These are phyloP conservation scores for Ceratoteleas bidentatus DNA, from an alignment of 1,140 invertebrate genomes.

Conservation along the genomic window DNA sequence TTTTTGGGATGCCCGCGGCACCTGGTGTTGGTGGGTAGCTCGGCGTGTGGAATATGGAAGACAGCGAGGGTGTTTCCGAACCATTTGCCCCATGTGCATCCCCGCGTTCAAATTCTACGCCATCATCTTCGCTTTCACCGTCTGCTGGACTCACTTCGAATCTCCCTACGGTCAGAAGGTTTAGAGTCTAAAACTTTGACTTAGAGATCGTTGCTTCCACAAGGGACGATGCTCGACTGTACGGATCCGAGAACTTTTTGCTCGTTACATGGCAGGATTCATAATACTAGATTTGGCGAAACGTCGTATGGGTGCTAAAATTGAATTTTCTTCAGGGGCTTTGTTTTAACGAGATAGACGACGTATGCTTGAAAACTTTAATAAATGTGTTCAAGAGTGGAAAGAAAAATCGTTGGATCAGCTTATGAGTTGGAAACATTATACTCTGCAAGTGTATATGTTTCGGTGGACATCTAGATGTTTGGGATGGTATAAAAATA, in stretches of 20 bases:
- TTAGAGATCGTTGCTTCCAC: constrained; percentile 5
- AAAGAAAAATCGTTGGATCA: too few species aligned
- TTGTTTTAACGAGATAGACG: constrained; percentile 38
- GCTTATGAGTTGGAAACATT: too few species aligned
- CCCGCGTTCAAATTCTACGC: constrained; percentile 20
- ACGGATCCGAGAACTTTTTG: neutral
- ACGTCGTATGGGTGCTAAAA: constrained; percentile 21
- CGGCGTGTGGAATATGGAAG: constrained; percentile 63
- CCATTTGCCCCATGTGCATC: constrained; percentile 29
- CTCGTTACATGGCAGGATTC: constrained; percentile 4
- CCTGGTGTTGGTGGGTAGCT: constrained; percentile 72
- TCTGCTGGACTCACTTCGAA: constrained; percentile 80
- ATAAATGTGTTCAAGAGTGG: neutral
- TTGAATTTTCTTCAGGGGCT: constrained; percentile 22
- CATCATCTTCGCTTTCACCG: constrained; percentile 73
- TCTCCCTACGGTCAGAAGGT: constrained; percentile 78
- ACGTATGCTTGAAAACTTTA: too few species aligned
- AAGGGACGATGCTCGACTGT: neutral
- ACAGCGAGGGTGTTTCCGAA: constrained; percentile 48
- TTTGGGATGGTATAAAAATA: too few species aligned
- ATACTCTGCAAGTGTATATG: too few species aligned
- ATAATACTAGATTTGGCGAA: constrained; percentile 20
- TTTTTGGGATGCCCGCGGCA: constrained; percentile 72
- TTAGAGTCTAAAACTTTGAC: neutral
- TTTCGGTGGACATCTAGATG: too few species aligned